Conservation (phyloP, 64 coral and sea anemone genomes). For the Porites lutea region DNA sequence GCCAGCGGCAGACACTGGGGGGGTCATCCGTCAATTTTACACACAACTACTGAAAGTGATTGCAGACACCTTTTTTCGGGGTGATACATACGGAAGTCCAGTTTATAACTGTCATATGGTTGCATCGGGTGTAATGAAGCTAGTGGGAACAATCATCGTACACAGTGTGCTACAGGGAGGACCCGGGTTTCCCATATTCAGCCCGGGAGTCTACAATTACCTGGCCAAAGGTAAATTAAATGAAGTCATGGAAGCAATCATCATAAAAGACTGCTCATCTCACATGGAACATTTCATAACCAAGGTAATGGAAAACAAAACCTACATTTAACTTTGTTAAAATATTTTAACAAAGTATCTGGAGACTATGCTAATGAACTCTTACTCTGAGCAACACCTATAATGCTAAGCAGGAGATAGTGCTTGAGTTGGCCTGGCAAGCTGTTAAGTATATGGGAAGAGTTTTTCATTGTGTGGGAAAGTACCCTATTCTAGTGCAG, state of each 20-base stretch:
- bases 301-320: too few relatives aligned
- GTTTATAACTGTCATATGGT: conserved; percentile 32
- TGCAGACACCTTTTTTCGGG: conserved; percentile 41
- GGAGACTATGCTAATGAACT: too few relatives aligned
- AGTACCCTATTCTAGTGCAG: too few relatives aligned
- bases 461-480: too few relatives aligned
- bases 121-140: neutral
- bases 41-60: conserved; percentile 40
- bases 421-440: too few relatives aligned
- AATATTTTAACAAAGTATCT: too few relatives aligned
- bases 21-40: conserved; percentile 50
- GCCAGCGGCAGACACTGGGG: conserved; percentile 62
- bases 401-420: too few relatives aligned
- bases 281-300: conserved; percentile 1
- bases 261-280: conserved; percentile 1
- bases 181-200: neutral
- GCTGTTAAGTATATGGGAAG: too few relatives aligned
- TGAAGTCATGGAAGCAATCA: neutral
- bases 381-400: too few relatives aligned
- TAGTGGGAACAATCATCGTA: neutral
- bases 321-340: too few relatives aligned
- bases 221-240: conserved; percentile 23
- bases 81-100: conserved; percentile 20
- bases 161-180: too few relatives aligned
- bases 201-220: conserved; percentile 14